phyloP scores from a whole-genome alignment of 1,140 invertebrate genomes.

The Drosophila jambulina region DNA sequence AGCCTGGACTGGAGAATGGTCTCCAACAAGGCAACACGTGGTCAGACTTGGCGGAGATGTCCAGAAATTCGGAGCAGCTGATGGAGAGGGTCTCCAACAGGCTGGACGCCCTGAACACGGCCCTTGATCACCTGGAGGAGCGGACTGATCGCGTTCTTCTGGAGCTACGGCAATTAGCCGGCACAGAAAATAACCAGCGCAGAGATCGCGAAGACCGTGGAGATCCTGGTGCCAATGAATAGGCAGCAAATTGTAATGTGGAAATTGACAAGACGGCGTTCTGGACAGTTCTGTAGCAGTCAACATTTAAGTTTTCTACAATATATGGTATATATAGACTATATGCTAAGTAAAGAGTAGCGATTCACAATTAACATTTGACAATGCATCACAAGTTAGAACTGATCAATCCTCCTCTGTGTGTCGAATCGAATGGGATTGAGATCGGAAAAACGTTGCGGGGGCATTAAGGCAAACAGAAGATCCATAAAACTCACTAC shows the following conservation, averaged over 20 bases:
- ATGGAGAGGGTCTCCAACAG: slow-evolving; percentile 28
- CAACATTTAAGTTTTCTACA: not conserved
- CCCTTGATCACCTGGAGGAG: slow-evolving; percentile 55
- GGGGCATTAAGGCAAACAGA: slow-evolving; percentile 52
- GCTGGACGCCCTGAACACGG: slow-evolving; percentile 26
- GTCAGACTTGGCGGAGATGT: not conserved
- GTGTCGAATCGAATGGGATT: slow-evolving; percentile 8
- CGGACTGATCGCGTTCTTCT: slow-evolving; percentile 32
- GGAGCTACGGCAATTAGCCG: slow-evolving; percentile 9
- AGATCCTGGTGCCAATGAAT: slow-evolving; percentile 6
- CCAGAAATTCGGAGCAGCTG: slow-evolving; percentile 30
- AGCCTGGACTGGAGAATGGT: not conserved
- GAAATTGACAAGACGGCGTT: not conserved
- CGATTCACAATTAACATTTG: not conserved
- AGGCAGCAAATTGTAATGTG: slow-evolving; percentile 1
- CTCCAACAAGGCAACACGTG: not conserved
- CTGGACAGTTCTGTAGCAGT: not conserved
- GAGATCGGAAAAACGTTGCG: slow-evolving; percentile 55
- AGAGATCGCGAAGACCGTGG: slow-evolving; percentile 14
- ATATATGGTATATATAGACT: not conserved
- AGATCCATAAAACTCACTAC: slow-evolving; percentile 65
- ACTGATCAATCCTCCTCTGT: not conserved
- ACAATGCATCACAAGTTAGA: not conserved
- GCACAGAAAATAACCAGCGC: not conserved
- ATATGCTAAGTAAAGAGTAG: not conserved